These are phyloP conservation scores for Eucriotettix oculatus DNA, from an alignment of 2,888 invertebrate species.

Conservation along the genomic window DNA sequence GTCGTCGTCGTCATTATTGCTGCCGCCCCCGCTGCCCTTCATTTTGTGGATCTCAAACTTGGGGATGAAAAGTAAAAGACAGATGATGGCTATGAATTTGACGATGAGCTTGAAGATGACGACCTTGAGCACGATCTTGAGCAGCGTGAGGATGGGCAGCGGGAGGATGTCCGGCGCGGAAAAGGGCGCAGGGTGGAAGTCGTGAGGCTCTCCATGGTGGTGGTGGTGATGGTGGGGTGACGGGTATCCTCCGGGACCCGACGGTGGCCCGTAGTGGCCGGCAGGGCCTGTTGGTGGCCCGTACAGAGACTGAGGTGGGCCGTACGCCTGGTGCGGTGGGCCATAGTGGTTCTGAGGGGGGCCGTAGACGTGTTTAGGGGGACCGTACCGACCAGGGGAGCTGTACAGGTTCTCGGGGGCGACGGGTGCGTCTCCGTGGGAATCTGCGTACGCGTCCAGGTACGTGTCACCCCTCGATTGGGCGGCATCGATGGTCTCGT, in stretches of 20 bases:
- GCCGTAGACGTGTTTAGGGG: conserved; percentile 23
- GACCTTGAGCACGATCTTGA: conserved; percentile 46
- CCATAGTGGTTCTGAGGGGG: conserved; percentile 9
- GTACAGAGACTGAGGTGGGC: conserved; percentile 24
- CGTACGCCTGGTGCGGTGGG: conserved; percentile 12
- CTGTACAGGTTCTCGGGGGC: conserved; percentile 11
- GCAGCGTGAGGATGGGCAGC: conserved; percentile 11
- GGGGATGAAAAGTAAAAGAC: conserved; percentile 58
- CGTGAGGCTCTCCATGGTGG: conserved; percentile 12
- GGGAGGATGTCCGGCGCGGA: conserved; percentile 7
- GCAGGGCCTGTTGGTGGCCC: conserved; percentile 38
- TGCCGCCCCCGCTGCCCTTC: not conserved
- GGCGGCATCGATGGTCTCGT: not conserved
- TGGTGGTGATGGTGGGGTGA: conserved; percentile 4
- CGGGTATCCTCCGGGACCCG: not conserved
- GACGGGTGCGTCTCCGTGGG: conserved; percentile 26
- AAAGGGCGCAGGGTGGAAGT: conserved; percentile 18
- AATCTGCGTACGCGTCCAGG: conserved; percentile 44
- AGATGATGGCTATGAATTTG: conserved; percentile 60
- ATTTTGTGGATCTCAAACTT: conserved; percentile 31
- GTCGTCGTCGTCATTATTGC: not conserved
- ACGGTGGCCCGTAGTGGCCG: conserved; percentile 21
- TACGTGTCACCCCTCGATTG: conserved; percentile 34
- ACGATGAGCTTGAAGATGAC: conserved; percentile 67
- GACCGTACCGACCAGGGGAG: conserved; percentile 23